Conservation (phyloP, 2,797 vertebrate genomes). For the Agapornis canus region DNA sequence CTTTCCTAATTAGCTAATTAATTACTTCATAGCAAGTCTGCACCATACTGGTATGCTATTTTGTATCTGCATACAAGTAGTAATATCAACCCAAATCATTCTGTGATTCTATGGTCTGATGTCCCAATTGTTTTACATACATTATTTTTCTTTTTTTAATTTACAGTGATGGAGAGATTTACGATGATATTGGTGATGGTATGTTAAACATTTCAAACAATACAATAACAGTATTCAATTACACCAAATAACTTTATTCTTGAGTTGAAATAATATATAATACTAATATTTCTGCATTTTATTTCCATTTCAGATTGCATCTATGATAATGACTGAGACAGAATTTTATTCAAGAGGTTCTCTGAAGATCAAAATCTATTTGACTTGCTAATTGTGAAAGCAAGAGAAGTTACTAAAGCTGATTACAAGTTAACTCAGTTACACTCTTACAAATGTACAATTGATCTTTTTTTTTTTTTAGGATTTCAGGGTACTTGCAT, state of each 20-base stretch:
- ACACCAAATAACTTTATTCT: background rate
- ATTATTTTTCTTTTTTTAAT: background rate
- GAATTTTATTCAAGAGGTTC: background rate
- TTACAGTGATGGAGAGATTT: slow-evolving; percentile 90
- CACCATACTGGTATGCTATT: background rate
- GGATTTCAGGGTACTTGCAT: background rate
- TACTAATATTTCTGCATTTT: background rate
- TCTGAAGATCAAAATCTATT: background rate
- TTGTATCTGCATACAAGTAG: background rate
- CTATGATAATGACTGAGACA: slow-evolving; percentile 87
- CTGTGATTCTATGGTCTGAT: background rate
- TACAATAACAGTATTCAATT: background rate
- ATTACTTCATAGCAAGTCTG: background rate
- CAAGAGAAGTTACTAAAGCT: background rate
- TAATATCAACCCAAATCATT: background rate
- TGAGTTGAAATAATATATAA: background rate
- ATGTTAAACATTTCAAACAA: slow-evolving; percentile 59
- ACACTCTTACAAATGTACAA: background rate
- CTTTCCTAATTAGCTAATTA: background rate
- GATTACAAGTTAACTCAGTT: background rate
- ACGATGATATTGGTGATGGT: slow-evolving; percentile 93
- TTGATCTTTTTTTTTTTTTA: background rate
- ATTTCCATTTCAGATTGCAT: slow-evolving; percentile 83
- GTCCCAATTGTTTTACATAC: background rate
- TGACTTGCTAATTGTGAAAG: background rate